Evolutionary conservation across 2,113 vertebrate species (phyloP).

Genomic region (Pristiophorus japonicus): DNA sequence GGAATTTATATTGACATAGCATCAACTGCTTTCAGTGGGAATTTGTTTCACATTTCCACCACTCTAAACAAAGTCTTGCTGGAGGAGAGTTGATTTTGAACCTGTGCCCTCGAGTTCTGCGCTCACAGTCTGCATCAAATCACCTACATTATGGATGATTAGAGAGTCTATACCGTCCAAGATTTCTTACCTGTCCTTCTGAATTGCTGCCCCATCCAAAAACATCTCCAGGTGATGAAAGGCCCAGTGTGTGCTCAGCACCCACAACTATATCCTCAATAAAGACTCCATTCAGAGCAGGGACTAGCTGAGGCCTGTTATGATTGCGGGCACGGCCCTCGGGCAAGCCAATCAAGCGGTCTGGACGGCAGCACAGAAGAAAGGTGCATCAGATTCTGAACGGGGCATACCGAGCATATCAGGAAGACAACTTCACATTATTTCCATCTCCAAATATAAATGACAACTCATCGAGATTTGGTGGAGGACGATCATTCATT

Average conservation of each 20-base stretch:
- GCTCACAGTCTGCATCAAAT: background rate
- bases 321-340: constrained; percentile 75
- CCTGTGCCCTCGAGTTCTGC: background rate
- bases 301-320: constrained; percentile 69
- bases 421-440: background rate
- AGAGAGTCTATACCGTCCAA: background rate
- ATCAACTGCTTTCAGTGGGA: background rate
- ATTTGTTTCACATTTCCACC: background rate
- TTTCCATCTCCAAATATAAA: background rate
- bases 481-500: background rate
- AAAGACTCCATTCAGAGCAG: constrained; percentile 61
- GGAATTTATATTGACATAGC: background rate
- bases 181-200: constrained; percentile 63
- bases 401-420: background rate
- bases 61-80: background rate
- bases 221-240: constrained; percentile 65
- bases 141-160: background rate
- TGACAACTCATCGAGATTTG: background rate
- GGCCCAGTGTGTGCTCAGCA: constrained; percentile 67
- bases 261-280: constrained; percentile 71
- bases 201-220: constrained; percentile 79
- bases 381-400: constrained; percentile 31
- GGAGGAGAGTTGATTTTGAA: background rate
- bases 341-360: constrained; percentile 71
- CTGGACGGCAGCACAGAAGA: constrained; percentile 46